phyloP scores from a whole-genome alignment of 2,113 vertebrate genomes.

The Chlorocebus sabaeus region DNA sequence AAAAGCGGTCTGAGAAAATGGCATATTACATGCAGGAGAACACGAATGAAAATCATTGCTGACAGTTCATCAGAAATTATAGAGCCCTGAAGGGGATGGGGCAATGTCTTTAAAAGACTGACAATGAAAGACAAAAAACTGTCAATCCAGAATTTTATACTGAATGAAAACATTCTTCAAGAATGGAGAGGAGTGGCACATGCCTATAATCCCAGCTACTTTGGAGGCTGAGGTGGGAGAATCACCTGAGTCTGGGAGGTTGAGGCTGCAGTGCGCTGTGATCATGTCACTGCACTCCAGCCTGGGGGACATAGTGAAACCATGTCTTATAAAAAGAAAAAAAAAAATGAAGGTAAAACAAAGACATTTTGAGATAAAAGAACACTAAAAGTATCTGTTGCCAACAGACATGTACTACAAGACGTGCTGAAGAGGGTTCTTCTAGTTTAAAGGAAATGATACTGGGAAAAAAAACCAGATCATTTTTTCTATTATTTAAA shows the following conservation, averaged over 20 bases:
- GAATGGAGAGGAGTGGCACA: not conserved
- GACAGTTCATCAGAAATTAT: not conserved
- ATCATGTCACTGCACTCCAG: too few relatives aligned
- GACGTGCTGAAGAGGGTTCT: not conserved
- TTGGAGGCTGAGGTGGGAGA: too few relatives aligned
- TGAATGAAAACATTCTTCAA: not conserved
- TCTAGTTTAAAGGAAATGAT: not conserved
- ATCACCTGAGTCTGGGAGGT: too few relatives aligned
- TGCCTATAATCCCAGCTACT: too few relatives aligned
- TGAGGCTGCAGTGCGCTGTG: too few relatives aligned
- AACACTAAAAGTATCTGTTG: not conserved
- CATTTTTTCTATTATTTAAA: not conserved
- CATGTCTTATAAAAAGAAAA: too few relatives aligned
- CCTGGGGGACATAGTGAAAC: too few relatives aligned
- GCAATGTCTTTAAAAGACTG: not conserved
- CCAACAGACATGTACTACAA: not conserved
- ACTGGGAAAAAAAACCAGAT: not conserved
- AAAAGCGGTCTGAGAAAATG: not conserved
- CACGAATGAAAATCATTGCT: not conserved
- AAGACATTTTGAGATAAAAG: not conserved
- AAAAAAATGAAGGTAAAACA: not conserved
- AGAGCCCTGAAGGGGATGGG: not conserved
- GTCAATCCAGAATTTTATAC: not conserved
- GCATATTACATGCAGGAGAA: not conserved
- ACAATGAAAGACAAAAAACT: not conserved